A percentile compares a stretch with the other conserved stretches of the same genome.
phyloP scores from a whole-genome alignment of 1,140 invertebrate genomes.

The Brachionus calyciflorus region DNA sequence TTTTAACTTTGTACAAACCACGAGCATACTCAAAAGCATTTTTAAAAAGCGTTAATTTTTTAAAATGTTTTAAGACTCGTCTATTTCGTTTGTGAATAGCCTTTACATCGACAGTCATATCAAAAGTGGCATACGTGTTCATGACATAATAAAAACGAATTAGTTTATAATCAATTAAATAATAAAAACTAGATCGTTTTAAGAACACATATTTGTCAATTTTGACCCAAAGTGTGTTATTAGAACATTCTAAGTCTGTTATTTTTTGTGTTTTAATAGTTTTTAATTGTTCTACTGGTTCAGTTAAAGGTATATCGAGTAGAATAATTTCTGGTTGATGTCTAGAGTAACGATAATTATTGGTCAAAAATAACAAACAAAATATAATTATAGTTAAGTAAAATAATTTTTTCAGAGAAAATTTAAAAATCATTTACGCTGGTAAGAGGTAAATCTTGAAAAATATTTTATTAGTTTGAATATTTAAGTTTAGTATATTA shows the following conservation, averaged over 20 bases:
- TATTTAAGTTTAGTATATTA: too few relatives aligned
- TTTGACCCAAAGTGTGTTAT: conserved; percentile 1
- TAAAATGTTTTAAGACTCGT: background rate
- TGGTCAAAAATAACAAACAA: too few relatives aligned
- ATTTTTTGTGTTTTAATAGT: too few relatives aligned
- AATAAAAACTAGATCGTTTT: background rate
- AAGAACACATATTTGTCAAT: background rate
- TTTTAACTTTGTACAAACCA: background rate
- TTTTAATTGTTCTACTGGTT: too few relatives aligned
- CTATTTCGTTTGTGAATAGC: background rate
- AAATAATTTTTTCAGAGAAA: too few relatives aligned
- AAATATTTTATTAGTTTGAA: too few relatives aligned
- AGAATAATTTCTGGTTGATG: too few relatives aligned
- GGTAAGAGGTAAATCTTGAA: too few relatives aligned
- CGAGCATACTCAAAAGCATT: background rate
- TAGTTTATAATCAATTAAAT: background rate
- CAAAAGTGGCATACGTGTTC: background rate
- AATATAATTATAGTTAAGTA: too few relatives aligned
- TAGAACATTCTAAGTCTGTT: background rate
- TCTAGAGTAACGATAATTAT: too few relatives aligned
- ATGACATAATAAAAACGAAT: conserved; percentile 2
- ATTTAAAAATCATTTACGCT: too few relatives aligned
- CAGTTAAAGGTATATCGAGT: too few relatives aligned
- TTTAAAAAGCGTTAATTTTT: background rate
- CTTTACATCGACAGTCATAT: background rate